Base-by-base conservation (phyloP, 2,888 invertebrate genomes). In the Drosophila kuntzei region DNA sequence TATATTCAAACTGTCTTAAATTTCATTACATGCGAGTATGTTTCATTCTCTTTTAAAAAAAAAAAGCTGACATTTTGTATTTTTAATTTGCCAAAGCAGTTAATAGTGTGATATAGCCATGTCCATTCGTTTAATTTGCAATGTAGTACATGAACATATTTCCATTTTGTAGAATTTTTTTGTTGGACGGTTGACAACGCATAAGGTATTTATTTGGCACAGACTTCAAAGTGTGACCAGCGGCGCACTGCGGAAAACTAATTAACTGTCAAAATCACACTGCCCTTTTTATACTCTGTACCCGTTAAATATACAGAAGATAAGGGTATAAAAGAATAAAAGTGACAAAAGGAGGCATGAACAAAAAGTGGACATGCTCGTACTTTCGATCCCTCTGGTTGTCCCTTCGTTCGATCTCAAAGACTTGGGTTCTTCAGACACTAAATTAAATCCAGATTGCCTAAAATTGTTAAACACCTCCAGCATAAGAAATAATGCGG, bases 191-290 rank as follows among this genome's bases (percentile, higher is more conserved):
- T 43, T 43, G 22, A 43, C 6, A 55, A 7, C n/a, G 39, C 39
- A 57, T 27, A 12, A n/a, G 16, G 53, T 55, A 43, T 64, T 29
- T 34, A 63, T 57, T 60, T 67, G 46, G 44, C 20, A 36, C 16
- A 18, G 29, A 34, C 34, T 60, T 70, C 71, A 75, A 79, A 73
- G 70, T 63, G 57, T 61, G 63, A 43, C 81, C 79, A 60, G 77
- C 71, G 70, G 81, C 82, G 65, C 51, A 67, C 62, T 69, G 59
- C 53, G 55, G 65, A 77, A 82, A 85, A 80, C 72, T 85, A 83
- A 85, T 87, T 85, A 87, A 79, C 80, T 85, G 87, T 83, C 83
- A 79, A 77, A 85, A 49, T 73, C 82, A 76, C 65, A 80, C 71
- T 76, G 57, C 34, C 22, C 50, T 39, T 46, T 43, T 25, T 44